Conservation (phyloP, 2,888 invertebrate genomes). For the Zhuqinia jingwanae region DNA sequence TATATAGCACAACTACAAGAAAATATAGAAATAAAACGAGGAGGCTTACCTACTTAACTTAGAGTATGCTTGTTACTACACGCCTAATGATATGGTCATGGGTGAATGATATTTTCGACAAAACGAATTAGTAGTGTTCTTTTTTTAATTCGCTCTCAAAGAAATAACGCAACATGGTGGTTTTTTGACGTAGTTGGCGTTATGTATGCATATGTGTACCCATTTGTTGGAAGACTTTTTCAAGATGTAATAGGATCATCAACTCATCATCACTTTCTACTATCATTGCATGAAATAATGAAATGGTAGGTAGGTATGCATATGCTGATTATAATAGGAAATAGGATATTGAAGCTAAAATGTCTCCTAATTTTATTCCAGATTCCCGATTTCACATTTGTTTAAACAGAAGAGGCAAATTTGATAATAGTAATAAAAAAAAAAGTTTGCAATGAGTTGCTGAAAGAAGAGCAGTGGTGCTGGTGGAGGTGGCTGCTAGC, state of each 20-base stretch:
- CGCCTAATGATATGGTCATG: background rate
- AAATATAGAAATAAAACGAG: no score
- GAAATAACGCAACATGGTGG: no score
- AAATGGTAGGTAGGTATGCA: no score
- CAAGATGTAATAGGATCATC: no score
- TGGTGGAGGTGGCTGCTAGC: background rate
- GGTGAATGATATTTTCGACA: background rate
- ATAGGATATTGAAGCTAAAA: background rate
- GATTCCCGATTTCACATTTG: constrained; percentile 27
- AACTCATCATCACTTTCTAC: no score
- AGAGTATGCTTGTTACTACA: background rate
- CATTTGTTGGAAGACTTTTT: no score
- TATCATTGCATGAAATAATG: no score
- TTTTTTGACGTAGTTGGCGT: no score
- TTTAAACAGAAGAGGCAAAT: constrained; percentile 45
- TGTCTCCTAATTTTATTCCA: background rate
- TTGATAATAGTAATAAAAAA: constrained; percentile 25
- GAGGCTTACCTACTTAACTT: background rate
- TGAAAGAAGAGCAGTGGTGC: background rate
- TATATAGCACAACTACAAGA: no score
- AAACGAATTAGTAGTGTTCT: background rate
- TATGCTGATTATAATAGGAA: background rate
- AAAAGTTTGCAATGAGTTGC: background rate
- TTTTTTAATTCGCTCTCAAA: no score
- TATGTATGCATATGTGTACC: no score